phyloP scores from a whole-genome alignment of 2,888 invertebrate genomes.

The Oscheius sp. region DNA sequence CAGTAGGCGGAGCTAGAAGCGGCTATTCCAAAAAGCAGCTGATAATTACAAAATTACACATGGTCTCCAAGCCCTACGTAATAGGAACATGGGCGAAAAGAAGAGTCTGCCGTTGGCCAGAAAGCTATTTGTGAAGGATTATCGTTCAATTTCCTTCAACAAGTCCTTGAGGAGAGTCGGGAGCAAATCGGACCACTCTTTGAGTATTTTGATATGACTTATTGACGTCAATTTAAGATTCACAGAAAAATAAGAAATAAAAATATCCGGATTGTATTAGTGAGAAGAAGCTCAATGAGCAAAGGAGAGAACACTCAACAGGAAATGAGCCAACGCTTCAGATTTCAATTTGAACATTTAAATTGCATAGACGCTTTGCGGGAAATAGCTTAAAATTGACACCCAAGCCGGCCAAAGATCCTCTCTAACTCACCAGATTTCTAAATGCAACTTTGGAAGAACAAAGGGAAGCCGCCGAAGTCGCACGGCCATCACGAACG shows the following conservation, averaged over 20 bases:
- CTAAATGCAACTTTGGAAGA: background rate
- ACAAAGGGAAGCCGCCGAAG: constrained; percentile 16
- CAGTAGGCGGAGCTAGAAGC: background rate
- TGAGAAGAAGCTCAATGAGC: no score
- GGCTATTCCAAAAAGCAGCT: no score
- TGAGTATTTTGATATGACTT: constrained; percentile 17
- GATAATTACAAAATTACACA: no score
- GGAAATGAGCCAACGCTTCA: constrained; percentile 9
- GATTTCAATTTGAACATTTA: constrained; percentile 18
- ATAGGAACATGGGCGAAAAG: background rate
- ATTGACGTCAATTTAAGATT: background rate
- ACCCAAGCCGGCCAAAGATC: background rate
- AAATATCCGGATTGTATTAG: background rate
- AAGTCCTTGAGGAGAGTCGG: constrained; percentile 13
- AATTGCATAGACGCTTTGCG: constrained; percentile 8
- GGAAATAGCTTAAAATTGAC: background rate
- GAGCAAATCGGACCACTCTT: constrained; percentile 10
- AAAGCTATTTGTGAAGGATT: constrained; percentile 29
- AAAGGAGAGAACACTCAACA: constrained; percentile 12
- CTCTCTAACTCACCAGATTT: constrained; percentile 14
- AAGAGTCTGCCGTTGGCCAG: constrained; percentile 3
- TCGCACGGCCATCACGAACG: constrained; percentile 12
- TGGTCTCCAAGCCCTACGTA: no score
- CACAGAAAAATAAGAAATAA: background rate
- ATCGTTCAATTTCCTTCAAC: constrained; percentile 27